Base-by-base conservation (phyloP, 1,140 invertebrate genomes). In the Anoplophora glabripennis region DNA sequence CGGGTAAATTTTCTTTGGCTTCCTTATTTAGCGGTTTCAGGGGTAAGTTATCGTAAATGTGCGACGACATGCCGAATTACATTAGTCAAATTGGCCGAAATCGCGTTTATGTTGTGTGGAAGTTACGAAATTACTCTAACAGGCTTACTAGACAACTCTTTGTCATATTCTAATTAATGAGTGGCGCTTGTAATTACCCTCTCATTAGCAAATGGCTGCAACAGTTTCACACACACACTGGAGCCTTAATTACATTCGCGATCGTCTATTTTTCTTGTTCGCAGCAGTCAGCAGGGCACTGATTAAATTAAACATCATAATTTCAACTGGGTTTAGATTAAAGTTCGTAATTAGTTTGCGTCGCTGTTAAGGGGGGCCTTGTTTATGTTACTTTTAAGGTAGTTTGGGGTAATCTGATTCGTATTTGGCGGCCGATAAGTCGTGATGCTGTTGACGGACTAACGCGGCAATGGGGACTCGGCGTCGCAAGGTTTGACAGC, bases 1-100 rank as follows among this genome's bases (percentile, higher is more conserved):
- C 11, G 10, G 47, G 47, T 41, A 34, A 47, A 48, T 58, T 40
- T 56, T 57, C 37, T n/a, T 37, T 3, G 9, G 3, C 37, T 37
- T 17, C 21, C 45, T 57, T 64, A 5, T 63, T 58, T 21, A 70
- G 53, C 21, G 60, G 47, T 51, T 71, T 71, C 46, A 72, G 52
- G 0, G 69, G 69, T 41, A 72, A 62, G 45, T 69, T 71, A 42
- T 72, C 70, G 55, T 68, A 71, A 11, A 71, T 61, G 17, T 65
- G 61, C 18, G 57, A 57, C 46, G 59, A 56, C 14, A 40, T 55
- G 33, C 17, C 8, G 12, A 9, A 9, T 54, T n/a, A 18, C 7
- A 34, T 18, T 11, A 40, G 37, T 12, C 15, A n/a, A 49, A 35
- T 12, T 34, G 11, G 7, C 11, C 14, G 21, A 14, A 33, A 35